Conservation (phyloP, 2,797 vertebrate genomes). For the Enteromius treurensis region DNA sequence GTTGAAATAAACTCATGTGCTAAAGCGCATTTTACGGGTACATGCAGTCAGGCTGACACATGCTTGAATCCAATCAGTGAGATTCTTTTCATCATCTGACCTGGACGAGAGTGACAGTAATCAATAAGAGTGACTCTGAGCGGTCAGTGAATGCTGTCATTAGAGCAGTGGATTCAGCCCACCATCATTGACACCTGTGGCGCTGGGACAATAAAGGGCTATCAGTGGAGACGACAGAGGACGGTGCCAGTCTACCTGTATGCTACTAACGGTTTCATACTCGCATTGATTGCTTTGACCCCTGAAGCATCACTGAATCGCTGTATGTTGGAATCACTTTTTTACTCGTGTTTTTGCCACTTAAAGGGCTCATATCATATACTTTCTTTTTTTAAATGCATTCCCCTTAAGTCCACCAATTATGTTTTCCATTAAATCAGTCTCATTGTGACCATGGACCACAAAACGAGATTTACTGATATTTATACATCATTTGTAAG, state of each 20-base stretch:
- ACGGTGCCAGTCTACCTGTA: neutral
- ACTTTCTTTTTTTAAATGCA: neutral
- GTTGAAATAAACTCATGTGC: neutral
- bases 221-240: slow-evolving; percentile 23
- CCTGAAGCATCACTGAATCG: neutral
- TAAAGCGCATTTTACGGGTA: neutral
- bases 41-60: neutral
- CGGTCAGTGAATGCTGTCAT: slow-evolving; percentile 31
- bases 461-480: no score
- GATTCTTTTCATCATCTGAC: slow-evolving; percentile 22
- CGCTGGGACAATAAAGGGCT: slow-evolving; percentile 22
- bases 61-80: slow-evolving; percentile 40
- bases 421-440: neutral
- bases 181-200: neutral
- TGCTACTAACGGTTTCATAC: neutral
- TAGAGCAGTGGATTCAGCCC: neutral
- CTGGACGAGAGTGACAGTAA: slow-evolving; percentile 28
- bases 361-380: neutral
- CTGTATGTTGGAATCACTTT: neutral
- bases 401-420: neutral
- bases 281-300: neutral
- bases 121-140: slow-evolving; percentile 48
- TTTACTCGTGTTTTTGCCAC: neutral
- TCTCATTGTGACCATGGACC: no score
- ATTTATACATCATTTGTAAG: no score